Evolutionary conservation across 2,888 invertebrate species (phyloP), one percentile per base, ranked within the genome.

Genomic region (Timema cristinae): DNA sequence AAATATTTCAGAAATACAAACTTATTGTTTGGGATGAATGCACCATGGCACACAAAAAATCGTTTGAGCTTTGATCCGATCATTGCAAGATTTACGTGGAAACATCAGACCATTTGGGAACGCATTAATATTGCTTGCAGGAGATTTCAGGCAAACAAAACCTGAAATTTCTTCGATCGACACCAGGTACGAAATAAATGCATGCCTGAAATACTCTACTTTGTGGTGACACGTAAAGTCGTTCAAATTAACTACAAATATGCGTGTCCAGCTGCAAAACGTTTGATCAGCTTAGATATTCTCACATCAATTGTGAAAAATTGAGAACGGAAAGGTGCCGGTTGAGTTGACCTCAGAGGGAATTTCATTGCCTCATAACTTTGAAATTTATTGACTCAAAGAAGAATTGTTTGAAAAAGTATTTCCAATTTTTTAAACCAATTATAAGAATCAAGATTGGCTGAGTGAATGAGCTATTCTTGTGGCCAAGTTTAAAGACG

Each of bases 391-490:
- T 66, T 66, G 50, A 70, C 13, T 66, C 66, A 70, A 66, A 70
- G 68, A 71, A 71, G 56, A 68, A 68, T 71, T 71, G 71, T 16
- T 68, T 68, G 67, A 71, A 68, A 68, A 71, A 68, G 56, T 70
- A 68, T 71, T 71, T 71, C 67, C 7, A 7, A 68, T 47, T 68
- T 67, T 67, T 71, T 56, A 71, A 68, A 63, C 2, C 16, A 59
- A 70, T 70, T 63, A 50, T 13, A 63, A 48, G 11, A 51, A 68
- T 10, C 50, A 68, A 2, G 54, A 50, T 50, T 68, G 68, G 50
- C 15, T 56, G 13, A 50, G 11, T 68, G 63, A 66, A 66, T 15
- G 50, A 48, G n/a, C 48, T 13, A 7, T 48, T 70, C 66, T 61
- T 49, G 8, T 48, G 47, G 51, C 68, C 68, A 68, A 68, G 10